Evolutionary conservation across 2,888 invertebrate species (phyloP).

Genomic region (Phymatocera aterrima): DNA sequence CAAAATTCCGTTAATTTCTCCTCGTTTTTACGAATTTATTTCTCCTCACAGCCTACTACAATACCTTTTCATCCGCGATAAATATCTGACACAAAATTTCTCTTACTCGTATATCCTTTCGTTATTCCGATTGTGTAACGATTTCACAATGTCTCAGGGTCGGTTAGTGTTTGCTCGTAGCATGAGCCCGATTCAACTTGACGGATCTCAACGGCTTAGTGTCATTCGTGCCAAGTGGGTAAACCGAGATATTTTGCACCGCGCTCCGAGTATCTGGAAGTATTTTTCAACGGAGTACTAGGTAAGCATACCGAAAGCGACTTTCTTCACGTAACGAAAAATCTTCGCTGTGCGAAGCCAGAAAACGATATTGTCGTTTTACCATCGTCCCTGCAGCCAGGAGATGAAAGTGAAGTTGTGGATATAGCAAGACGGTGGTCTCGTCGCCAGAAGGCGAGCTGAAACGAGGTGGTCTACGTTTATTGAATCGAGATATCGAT

Average conservation of each 20-base stretch:
- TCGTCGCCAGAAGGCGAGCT: conserved; percentile 28
- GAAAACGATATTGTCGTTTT: conserved; percentile 40
- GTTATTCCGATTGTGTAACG: conserved; percentile 4
- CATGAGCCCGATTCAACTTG: conserved; percentile 7
- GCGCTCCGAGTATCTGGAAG: not conserved
- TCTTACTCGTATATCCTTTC: not conserved
- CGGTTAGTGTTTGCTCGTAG: not conserved
- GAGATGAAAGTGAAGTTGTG: conserved; percentile 37
- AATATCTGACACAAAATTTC: conserved; percentile 5
- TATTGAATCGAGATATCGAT: conserved; percentile 45
- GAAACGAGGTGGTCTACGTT: conserved; percentile 42
- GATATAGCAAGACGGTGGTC: conserved; percentile 17
- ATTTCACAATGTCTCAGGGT: conserved; percentile 15
- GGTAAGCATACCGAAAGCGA: not conserved
- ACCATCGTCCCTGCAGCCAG: conserved; percentile 28
- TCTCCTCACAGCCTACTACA: not conserved
- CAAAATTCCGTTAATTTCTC: not conserved
- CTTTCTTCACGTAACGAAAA: conserved; percentile 18
- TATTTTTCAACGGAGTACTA: conserved; percentile 14
- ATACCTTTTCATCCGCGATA: not conserved
- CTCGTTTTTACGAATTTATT: not conserved
- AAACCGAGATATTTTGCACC: conserved; percentile 13
- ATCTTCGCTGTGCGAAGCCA: not conserved
- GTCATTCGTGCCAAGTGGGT: conserved; percentile 17
- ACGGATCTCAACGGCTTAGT: conserved; percentile 32